Evolutionary conservation across 2,888 invertebrate genomes (phyloP).

Genomic region (Ennomos erosarius): DNA sequence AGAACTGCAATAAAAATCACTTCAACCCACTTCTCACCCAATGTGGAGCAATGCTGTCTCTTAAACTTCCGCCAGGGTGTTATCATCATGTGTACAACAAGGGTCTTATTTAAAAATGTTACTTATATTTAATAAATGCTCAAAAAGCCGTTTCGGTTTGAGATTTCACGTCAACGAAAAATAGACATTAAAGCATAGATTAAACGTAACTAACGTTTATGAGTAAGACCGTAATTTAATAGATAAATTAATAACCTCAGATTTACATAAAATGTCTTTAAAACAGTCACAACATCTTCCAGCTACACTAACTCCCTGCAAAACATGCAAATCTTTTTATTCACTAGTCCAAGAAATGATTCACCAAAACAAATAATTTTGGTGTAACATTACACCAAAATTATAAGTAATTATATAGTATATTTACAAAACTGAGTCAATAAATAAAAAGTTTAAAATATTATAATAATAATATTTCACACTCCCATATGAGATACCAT

Average conservation of each 20-base stretch:
- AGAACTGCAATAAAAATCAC: conserved; percentile 3
- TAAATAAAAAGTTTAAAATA: conserved; percentile 56
- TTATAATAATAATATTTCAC: conserved; percentile 44
- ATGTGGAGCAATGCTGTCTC: neutral
- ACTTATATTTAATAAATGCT: too few relatives aligned
- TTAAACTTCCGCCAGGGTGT: neutral
- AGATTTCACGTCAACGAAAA: too few relatives aligned
- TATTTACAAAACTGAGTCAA: conserved; percentile 46
- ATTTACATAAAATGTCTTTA: conserved; percentile 32
- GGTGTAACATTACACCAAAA: too few relatives aligned
- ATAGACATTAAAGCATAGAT: too few relatives aligned
- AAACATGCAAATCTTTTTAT: conserved; percentile 30
- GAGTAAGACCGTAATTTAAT: neutral
- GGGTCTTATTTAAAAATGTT: too few relatives aligned
- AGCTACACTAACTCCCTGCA: conserved; percentile 20
- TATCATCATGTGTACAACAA: too few relatives aligned
- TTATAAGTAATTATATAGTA: too few relatives aligned
- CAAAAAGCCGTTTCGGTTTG: too few relatives aligned
- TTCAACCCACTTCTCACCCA: neutral
- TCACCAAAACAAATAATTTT: conserved; percentile 44
- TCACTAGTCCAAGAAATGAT: conserved; percentile 27
- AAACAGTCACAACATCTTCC: conserved; percentile 20
- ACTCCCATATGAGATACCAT: conserved; percentile 32
- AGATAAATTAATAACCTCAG: conserved; percentile 8
- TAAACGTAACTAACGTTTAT: too few relatives aligned